A percentile compares a stretch with the other conserved stretches of the same genome.
Evolutionary conservation across 2,797 vertebrate genomes (phyloP).

Genomic region (Manis javanica): DNA sequence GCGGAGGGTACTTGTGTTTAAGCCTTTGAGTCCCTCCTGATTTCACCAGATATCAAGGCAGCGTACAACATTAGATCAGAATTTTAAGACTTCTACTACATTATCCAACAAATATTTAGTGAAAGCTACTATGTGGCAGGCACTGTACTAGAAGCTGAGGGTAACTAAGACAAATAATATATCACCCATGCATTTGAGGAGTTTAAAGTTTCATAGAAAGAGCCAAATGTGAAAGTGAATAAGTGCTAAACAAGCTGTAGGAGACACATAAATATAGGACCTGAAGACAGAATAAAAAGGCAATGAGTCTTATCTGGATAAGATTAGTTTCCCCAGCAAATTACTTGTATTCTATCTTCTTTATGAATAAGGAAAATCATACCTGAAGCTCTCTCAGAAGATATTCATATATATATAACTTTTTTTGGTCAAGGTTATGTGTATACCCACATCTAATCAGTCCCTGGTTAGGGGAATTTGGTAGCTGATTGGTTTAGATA

Average conservation of each 20-base stretch:
- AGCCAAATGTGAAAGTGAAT: background rate
- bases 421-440: background rate
- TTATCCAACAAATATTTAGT: background rate
- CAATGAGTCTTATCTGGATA: background rate
- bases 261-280: background rate
- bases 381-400: background rate
- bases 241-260: background rate
- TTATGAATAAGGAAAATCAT: background rate
- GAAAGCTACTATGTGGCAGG: background rate
- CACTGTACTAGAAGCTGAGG: background rate
- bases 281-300: background rate
- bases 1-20: background rate
- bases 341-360: background rate
- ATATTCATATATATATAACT: background rate
- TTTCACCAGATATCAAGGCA: background rate
- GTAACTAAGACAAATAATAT: background rate
- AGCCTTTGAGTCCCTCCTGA: background rate
- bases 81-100: slow-evolving; percentile 7
- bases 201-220: background rate
- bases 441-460: background rate
- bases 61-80: background rate
- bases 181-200: background rate
- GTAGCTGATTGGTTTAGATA: background rate
- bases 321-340: background rate
- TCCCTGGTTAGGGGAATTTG: background rate